Base-by-base conservation (phyloP, 2,113 vertebrate genomes). In the Romanogobio albipinnatus region DNA sequence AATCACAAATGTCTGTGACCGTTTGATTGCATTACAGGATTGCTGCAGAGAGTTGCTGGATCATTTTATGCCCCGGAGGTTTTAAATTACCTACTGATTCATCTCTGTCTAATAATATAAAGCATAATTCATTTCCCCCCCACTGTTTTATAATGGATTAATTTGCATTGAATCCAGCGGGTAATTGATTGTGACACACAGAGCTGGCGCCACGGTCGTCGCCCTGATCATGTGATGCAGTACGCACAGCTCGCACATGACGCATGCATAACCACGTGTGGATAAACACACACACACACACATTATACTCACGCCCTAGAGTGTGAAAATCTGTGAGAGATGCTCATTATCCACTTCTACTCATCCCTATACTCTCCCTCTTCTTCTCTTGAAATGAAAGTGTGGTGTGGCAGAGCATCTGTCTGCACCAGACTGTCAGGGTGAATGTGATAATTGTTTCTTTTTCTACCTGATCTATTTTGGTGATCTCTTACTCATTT, bases 391-490 rank as follows among this genome's bases (percentile, higher is more conserved):
- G 68, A 26, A 71, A 87, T 86, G 84, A 88, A 87, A 73, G 81
- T 84, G 81, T 62, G 24, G 66, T 43, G 39, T 87, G 76, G 77
- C 61, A 45, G 76, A 59, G 75, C 76, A 81, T 85, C 81, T 85
- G 81, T 84, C 26, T 85, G n/a, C 75, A 59, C 6, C 29, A 24
- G 10, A 22, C 77, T 82, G 62, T 26, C 90, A 2, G 87, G 85
- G 86, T 88, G 87, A 93, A 78, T 2, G 84, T 84, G 92, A 91
- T 92, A 93, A 93, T 92, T 93, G 87, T 87, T 88, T 90, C 87
- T 89, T 88, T 90, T 86, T 85, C 87, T 87, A 90, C 73, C 76
- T 81, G 15, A 83, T 88, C 85, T 93, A 90, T 92, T 91, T 92
- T 80, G 39, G 61, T 85, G 29, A 58, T 88, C 53, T 59, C 81